These are phyloP conservation scores for Limanda limanda DNA, from an alignment of 2,113 vertebrate genomes.

Conservation along the genomic window DNA sequence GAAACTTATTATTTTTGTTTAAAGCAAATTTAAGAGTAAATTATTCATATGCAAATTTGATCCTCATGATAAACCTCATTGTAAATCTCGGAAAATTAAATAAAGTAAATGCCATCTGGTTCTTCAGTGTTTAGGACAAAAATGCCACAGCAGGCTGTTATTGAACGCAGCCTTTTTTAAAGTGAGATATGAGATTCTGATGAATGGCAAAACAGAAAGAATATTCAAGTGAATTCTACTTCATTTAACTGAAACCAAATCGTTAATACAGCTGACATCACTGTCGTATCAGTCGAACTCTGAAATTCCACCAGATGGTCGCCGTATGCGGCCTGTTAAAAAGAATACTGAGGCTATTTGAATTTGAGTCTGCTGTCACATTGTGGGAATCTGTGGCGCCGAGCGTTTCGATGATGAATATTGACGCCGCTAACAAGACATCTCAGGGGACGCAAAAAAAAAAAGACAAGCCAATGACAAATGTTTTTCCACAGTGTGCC, in stretches of 20 bases:
- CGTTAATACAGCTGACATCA: not conserved
- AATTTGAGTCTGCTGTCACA: slow-evolving; percentile 34
- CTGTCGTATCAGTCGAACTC: slow-evolving; percentile 17
- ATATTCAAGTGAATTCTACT: not conserved
- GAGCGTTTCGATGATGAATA: slow-evolving; percentile 52
- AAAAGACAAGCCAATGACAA: slow-evolving; percentile 59
- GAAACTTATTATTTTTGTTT: not conserved
- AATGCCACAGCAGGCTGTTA: not conserved
- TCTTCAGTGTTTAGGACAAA: not conserved
- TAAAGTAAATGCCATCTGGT: not conserved
- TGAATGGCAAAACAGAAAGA: not conserved
- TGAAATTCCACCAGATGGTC: slow-evolving; percentile 12
- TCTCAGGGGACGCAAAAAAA: slow-evolving; percentile 49
- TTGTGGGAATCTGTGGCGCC: not conserved
- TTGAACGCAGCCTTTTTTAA: not conserved
- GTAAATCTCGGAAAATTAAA: not conserved
- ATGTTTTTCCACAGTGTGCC: slow-evolving; percentile 56
- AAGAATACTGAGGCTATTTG: slow-evolving; percentile 30
- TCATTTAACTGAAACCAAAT: not conserved
- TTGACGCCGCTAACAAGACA: slow-evolving; percentile 50
- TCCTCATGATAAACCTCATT: not conserved
- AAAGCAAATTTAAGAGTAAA: not conserved
- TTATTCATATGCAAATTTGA: not conserved
- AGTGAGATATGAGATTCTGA: not conserved
- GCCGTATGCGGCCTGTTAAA: slow-evolving; percentile 18